Evolutionary conservation across 2,888 invertebrate genomes (phyloP), one percentile per base, ranked within the genome.

Genomic region (Corbicula japonica): DNA sequence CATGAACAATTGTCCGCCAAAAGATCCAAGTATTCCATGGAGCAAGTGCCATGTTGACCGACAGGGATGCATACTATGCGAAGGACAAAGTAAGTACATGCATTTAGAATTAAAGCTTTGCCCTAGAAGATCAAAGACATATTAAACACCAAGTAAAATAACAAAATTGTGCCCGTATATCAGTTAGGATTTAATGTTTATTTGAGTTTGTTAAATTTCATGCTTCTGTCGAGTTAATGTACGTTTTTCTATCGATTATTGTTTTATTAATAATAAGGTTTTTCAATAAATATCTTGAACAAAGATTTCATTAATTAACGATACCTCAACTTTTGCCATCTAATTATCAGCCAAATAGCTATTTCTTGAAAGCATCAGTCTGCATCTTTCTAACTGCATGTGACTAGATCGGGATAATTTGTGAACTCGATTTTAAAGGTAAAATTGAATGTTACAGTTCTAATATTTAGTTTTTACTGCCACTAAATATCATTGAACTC

Each of bases 81-180:
- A 46, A 30, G 62, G 62, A 46, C 62, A 62, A 32, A 62, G 62
- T 62, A 62, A 62, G 38, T 26, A 50, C 41, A 38, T 8, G 15
- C 8, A 15, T 38, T 12, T 8, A 12, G 8, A 15, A 38, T 15
- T 8, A 38, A 38, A 12, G 8, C 8, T 12, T 15, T 38, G 10
- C 41, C 15, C 15, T 38, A 15, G 15, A 8, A 38, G 41, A 38
- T 38, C n/a, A 38, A 38, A 38, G 41, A 12, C 41, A 38, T 12
- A 38, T 12, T 12, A 38, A 12, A 38, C 38, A 38, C 10, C 38
- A 15, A 38, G 8, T 15, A 10, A 10, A 38, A 38, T 38, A 50
- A 28, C 28, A 26, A 50, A 50, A 26, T 50, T 41, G 18, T 41
- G 18, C 10, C 41, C 41, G 10, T 12, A 12, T 41, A 41, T 41